These are phyloP conservation scores for Elysia crispata DNA, from an alignment of 2,888 invertebrate species.

Conservation along the genomic window DNA sequence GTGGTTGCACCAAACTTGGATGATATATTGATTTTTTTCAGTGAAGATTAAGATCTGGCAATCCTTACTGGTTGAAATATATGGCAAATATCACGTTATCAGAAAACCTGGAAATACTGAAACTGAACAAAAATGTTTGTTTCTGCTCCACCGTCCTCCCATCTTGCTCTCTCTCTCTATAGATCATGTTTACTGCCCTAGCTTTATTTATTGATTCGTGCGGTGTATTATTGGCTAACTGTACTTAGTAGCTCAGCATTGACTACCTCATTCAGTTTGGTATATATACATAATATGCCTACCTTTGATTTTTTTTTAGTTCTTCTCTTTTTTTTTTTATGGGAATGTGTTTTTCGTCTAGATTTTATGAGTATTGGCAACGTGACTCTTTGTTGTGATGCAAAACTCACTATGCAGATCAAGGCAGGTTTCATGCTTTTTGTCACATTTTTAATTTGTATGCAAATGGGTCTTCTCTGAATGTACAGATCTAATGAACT, in stretches of 20 bases:
- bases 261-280: background rate
- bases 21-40: too few relatives aligned
- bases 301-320: too few relatives aligned
- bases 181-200: background rate
- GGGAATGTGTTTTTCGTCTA: background rate
- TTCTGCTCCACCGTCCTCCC: background rate
- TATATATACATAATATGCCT: too few relatives aligned
- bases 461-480: conserved; percentile 1
- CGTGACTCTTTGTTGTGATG: background rate
- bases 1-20: too few relatives aligned
- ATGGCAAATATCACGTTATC: too few relatives aligned
- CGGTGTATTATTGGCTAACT: background rate
- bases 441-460: background rate
- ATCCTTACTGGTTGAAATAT: too few relatives aligned
- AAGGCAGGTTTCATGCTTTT: background rate
- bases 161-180: background rate
- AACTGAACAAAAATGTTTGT: background rate
- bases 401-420: background rate
- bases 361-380: too few relatives aligned
- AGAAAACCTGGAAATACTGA: too few relatives aligned
- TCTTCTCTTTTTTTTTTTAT: too few relatives aligned
- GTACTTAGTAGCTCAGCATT: conserved; percentile 6
- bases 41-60: too few relatives aligned
- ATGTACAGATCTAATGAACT: background rate
- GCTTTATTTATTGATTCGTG: background rate